A percentile compares a stretch with the other conserved stretches of the same genome.
Conservation (phyloP, 2,113 vertebrate species). For the Prietella phreatophila region DNA sequence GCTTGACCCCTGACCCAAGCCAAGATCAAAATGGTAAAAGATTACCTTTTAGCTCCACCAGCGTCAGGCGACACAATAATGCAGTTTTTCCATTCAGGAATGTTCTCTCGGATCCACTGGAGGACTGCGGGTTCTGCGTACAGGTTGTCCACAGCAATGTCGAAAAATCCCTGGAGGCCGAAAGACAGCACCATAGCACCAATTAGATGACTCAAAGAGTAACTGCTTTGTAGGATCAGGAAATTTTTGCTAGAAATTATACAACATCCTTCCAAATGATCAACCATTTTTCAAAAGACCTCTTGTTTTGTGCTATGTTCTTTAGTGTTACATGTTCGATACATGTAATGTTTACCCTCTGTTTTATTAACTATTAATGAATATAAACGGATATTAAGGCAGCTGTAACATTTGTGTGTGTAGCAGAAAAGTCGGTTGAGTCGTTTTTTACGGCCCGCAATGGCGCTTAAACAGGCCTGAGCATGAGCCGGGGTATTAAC, state of each 20-base stretch:
- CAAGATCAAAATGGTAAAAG: neutral
- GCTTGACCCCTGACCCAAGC: neutral
- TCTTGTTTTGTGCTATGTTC: neutral
- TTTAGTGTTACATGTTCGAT: neutral
- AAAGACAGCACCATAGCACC: neutral
- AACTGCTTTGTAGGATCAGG: neutral
- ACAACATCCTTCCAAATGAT: neutral
- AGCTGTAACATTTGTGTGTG: neutral
- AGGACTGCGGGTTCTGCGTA: constrained; percentile 97
- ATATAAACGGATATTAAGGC: too few species aligned
- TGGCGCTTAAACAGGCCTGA: neutral
- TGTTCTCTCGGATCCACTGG: constrained; percentile 97
- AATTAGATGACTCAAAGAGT: neutral
- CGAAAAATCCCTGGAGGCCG: constrained; percentile 89
- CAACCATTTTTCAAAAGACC: too few species aligned
- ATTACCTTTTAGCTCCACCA: constrained; percentile 93
- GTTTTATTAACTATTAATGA: neutral
- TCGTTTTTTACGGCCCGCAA: neutral
- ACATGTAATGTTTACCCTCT: neutral
- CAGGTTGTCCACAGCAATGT: constrained; percentile 97
- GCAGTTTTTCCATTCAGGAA: constrained; percentile 93
- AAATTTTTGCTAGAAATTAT: neutral
- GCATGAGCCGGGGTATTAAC: neutral
- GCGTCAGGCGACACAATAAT: constrained; percentile 97
- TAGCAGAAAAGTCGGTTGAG: neutral